Conservation (phyloP, 2,113 vertebrate genomes). For the Thermophis baileyi region DNA sequence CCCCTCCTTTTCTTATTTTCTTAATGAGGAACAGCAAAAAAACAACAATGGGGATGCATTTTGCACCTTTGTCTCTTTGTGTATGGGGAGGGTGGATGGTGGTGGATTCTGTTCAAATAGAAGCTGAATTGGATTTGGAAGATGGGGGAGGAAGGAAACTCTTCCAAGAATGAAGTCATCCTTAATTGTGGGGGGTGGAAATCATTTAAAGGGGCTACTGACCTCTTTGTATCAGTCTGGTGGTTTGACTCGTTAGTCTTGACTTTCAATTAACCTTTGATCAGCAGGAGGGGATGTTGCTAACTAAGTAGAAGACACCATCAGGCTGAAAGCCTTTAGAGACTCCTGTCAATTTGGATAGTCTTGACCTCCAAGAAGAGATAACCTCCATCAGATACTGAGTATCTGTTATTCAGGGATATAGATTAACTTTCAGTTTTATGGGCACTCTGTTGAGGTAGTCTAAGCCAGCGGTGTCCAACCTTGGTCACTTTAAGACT, state of each 20-base stretch:
- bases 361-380: neutral
- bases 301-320: neutral
- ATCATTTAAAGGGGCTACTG: slow-evolving; percentile 46
- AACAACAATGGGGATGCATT: slow-evolving; percentile 31
- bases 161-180: slow-evolving; percentile 37
- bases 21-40: slow-evolving; percentile 41
- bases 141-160: slow-evolving; percentile 6
- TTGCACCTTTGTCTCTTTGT: slow-evolving; percentile 1
- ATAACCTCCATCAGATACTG: neutral
- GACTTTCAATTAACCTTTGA: slow-evolving; percentile 28
- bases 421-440: neutral
- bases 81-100: neutral
- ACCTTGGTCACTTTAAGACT: neutral
- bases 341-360: neutral
- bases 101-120: slow-evolving; percentile 23
- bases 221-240: slow-evolving; percentile 33
- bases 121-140: slow-evolving; percentile 49
- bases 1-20: neutral
- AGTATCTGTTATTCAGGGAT: neutral
- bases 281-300: neutral
- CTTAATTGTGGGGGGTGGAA: neutral
- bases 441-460: neutral
- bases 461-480: neutral
- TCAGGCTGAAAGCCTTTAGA: neutral
- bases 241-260: slow-evolving; percentile 23